Evolutionary conservation across 2,888 invertebrate genomes (phyloP).

Genomic region (Gastracanthus pulcherrimus): DNA sequence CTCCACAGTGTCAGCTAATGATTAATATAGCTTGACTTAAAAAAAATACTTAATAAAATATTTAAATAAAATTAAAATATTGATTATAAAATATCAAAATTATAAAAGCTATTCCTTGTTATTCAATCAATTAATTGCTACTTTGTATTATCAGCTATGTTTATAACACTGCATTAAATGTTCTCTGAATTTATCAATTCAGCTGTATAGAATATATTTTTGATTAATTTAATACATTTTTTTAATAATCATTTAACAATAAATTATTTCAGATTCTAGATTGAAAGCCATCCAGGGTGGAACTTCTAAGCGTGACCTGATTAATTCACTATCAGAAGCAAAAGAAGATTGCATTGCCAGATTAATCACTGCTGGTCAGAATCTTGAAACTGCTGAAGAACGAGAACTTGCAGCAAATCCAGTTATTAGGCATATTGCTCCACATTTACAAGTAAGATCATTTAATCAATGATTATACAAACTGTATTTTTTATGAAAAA

Average conservation of each 20-base stretch:
- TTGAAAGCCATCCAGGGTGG: constrained; percentile 69
- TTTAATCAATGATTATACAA: too few species aligned
- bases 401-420: constrained; percentile 71
- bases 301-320: constrained; percentile 79
- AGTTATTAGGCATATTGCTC: constrained; percentile 75
- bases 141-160: neutral
- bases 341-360: constrained; percentile 82
- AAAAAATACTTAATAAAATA: too few species aligned
- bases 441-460: constrained; percentile 73
- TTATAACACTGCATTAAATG: neutral
- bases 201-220: neutral
- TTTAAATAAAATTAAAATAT: too few species aligned
- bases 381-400: constrained; percentile 78
- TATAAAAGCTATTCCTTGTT: neutral
- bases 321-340: constrained; percentile 80
- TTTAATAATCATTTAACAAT: neutral
- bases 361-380: constrained; percentile 80
- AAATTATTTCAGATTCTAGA: constrained; percentile 66
- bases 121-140: neutral
- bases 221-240: neutral
- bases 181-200: neutral
- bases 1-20: too few species aligned
- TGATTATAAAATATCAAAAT: too few species aligned
- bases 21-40: too few species aligned
- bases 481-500: neutral